These are phyloP conservation scores for Oscheius sp. DNA, from an alignment of 2,888 invertebrate genomes.

Conservation along the genomic window DNA sequence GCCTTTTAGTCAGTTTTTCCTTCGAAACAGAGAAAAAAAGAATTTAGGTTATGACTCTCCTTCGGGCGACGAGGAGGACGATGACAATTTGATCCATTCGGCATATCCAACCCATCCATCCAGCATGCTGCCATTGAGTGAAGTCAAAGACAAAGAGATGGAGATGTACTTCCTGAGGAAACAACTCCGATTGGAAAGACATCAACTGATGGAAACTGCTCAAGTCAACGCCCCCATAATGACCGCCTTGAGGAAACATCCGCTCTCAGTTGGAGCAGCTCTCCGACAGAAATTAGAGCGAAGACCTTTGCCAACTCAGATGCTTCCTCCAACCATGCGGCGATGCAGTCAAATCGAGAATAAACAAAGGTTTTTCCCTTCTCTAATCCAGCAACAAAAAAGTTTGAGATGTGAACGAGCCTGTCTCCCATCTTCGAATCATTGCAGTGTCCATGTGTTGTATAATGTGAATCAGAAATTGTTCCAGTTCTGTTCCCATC, in stretches of 20 bases:
- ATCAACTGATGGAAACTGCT: conserved; percentile 44
- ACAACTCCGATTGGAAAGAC: conserved; percentile 49
- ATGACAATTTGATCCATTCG: not conserved
- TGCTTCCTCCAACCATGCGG: conserved; percentile 22
- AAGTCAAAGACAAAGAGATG: conserved; percentile 22
- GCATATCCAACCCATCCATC: too few relatives aligned
- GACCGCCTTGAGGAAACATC: conserved; percentile 42
- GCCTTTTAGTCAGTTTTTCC: too few relatives aligned
- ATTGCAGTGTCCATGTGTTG: conserved; percentile 55
- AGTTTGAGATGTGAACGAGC: conserved; percentile 35
- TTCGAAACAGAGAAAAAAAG: not conserved
- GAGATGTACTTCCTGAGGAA: conserved; percentile 63
- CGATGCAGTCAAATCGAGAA: conserved; percentile 29
- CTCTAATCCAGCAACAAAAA: too few relatives aligned
- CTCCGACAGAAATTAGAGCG: conserved; percentile 33
- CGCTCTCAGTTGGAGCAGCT: conserved; percentile 48
- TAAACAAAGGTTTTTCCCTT: conserved; percentile 29
- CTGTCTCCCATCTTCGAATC: conserved; percentile 53
- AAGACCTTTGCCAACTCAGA: not conserved
- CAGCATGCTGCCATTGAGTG: not conserved
- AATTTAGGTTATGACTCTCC: conserved; percentile 63
- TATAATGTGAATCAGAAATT: conserved; percentile 54
- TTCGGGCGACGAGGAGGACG: conserved; percentile 60
- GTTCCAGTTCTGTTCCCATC: conserved; percentile 49
- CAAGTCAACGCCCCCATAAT: conserved; percentile 51